These are phyloP conservation scores for Pandion haliaetus DNA, from an alignment of 2,113 vertebrate genomes.

Conservation along the genomic window DNA sequence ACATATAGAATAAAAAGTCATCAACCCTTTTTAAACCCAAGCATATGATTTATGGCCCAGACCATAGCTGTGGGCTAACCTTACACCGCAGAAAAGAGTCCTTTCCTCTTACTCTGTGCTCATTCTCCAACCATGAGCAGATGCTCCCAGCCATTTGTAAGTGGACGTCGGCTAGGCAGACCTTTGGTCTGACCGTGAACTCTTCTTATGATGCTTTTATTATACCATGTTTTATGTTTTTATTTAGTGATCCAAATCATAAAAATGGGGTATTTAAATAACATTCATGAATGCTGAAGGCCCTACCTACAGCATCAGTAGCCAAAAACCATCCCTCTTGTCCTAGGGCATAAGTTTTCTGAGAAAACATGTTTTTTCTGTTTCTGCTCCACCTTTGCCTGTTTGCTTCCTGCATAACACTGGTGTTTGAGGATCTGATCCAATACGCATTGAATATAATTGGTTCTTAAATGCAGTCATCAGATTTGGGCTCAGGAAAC, in stretches of 20 bases:
- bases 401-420: neutral
- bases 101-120: neutral
- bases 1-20: neutral
- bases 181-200: neutral
- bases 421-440: neutral
- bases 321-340: neutral
- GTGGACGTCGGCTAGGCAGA: neutral
- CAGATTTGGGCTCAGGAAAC: neutral
- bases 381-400: neutral
- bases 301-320: neutral
- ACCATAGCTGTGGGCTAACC: neutral
- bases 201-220: neutral
- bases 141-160: neutral
- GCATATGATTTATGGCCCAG: neutral
- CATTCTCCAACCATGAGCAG: neutral
- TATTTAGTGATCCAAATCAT: neutral
- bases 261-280: conserved; percentile 13
- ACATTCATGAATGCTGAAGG: neutral
- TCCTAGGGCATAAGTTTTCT: neutral
- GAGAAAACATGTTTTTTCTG: neutral
- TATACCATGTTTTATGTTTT: neutral
- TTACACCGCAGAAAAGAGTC: neutral
- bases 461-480: neutral
- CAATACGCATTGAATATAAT: neutral
- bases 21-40: neutral